Percentiles rank a stretch among this genome's conserved stretches.
Conservation (phyloP, 2,888 invertebrate species). For the Hirtodrosophila cameraria region DNA sequence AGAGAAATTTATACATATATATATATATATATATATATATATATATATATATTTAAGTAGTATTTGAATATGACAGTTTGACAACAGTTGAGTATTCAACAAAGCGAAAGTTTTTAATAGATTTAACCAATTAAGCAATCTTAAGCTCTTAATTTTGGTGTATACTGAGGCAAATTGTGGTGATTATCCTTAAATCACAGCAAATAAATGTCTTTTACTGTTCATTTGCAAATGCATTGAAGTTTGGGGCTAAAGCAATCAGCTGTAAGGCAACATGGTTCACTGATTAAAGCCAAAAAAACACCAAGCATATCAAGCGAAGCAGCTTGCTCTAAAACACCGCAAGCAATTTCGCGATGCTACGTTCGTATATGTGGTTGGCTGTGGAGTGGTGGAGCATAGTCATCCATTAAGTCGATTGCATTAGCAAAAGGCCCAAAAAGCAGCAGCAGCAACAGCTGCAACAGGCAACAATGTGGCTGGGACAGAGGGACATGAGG, state of each 20-base stretch:
- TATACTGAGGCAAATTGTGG: too few species aligned
- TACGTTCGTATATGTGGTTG: slow-evolving; percentile 10
- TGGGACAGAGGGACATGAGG: neutral
- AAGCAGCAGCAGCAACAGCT: slow-evolving; percentile 16
- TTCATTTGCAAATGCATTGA: slow-evolving; percentile 40
- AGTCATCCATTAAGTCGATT: slow-evolving; percentile 40
- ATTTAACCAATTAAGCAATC: too few species aligned
- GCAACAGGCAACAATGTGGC: neutral
- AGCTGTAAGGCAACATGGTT: slow-evolving; percentile 20
- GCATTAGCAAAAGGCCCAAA: slow-evolving; percentile 36
- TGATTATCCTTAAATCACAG: neutral
- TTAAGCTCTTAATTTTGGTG: too few species aligned
- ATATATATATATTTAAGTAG: too few species aligned
- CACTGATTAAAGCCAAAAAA: slow-evolving; percentile 15
- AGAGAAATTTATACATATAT: too few species aligned
- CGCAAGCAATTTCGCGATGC: slow-evolving; percentile 25
- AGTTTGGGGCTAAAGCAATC: slow-evolving; percentile 5
- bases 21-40: too few species aligned
- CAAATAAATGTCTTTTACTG: slow-evolving; percentile 1
- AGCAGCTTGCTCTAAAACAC: neutral
- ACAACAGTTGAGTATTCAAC: too few species aligned
- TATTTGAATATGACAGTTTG: too few species aligned
- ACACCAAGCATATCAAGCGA: neutral
- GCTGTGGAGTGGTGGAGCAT: neutral
- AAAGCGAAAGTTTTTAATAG: too few species aligned